Conservation (phyloP, 2,797 vertebrate species). For the Lepus oiostolus region DNA sequence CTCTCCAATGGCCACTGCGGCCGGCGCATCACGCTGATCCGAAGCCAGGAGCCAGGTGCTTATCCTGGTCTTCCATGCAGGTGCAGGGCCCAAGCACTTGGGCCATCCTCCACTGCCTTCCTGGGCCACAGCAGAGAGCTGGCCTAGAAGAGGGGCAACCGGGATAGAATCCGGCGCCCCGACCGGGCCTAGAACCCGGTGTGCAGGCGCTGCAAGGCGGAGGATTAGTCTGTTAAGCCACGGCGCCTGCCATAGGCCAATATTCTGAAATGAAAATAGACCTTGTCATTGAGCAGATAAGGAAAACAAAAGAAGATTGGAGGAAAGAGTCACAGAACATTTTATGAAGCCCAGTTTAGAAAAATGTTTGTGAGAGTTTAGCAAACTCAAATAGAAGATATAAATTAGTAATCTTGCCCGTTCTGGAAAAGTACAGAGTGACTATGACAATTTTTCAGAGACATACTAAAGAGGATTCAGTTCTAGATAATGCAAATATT, state of each 20-base stretch:
- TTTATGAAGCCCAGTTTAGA: not conserved
- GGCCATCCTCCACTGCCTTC: no score
- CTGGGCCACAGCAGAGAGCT: no score
- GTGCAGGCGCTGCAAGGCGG: no score
- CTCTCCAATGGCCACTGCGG: no score
- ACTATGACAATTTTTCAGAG: not conserved
- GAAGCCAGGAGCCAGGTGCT: no score
- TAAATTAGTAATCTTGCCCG: not conserved
- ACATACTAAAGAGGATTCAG: not conserved
- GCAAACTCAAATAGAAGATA: not conserved
- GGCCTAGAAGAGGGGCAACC: no score
- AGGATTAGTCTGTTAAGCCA: no score
- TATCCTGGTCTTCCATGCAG: no score
- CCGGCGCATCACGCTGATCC: no score
- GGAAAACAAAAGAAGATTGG: not conserved
- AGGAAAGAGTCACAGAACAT: not conserved
- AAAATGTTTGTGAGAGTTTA: not conserved
- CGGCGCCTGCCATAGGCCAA: not conserved
- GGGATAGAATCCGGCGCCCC: no score
- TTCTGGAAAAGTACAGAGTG: not conserved
- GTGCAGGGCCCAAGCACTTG: no score
- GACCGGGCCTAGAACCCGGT: no score
- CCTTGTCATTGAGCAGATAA: not conserved
- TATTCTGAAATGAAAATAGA: not conserved
- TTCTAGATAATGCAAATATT: not conserved